These are phyloP conservation scores for Hemibagrus wyckioides DNA, from an alignment of 2,113 vertebrate genomes.

Conservation along the genomic window DNA sequence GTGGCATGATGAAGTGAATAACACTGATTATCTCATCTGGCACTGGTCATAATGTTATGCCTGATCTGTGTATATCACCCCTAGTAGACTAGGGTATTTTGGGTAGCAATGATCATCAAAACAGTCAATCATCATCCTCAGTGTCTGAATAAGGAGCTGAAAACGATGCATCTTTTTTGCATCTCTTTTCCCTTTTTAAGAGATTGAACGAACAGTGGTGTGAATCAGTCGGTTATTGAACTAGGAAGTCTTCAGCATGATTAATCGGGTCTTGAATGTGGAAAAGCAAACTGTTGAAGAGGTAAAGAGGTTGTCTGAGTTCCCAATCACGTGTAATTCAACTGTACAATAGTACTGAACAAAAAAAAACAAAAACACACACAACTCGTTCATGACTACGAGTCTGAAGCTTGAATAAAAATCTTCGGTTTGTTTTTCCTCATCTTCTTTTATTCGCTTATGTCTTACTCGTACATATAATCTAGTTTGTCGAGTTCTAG, in stretches of 20 bases:
- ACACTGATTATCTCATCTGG: too few species aligned
- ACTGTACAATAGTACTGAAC: too few species aligned
- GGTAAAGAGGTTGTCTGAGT: slow-evolving; percentile 17
- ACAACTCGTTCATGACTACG: background rate
- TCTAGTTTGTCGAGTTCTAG: slow-evolving; percentile 31
- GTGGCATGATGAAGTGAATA: too few species aligned
- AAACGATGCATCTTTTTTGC: background rate
- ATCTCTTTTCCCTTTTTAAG: background rate
- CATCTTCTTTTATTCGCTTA: slow-evolving; percentile 5
- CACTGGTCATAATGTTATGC: too few species aligned
- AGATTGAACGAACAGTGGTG: background rate
- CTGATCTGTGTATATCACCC: too few species aligned
- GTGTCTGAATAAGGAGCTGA: background rate
- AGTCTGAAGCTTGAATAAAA: background rate
- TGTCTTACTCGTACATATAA: slow-evolving; percentile 18
- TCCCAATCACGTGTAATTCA: background rate
- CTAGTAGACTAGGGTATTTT: too few species aligned
- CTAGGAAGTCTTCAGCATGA: background rate
- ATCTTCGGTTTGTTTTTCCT: background rate
- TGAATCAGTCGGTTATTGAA: slow-evolving; percentile 22
- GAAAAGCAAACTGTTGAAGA: slow-evolving; percentile 21
- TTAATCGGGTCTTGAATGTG: background rate
- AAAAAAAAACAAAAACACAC: too few species aligned
- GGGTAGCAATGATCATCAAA: background rate
- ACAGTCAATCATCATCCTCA: background rate